A percentile compares a stretch with the other conserved stretches of the same genome.
These are phyloP conservation scores for Pantherophis guttatus DNA, from an alignment of 2,113 vertebrate species.

Conservation along the genomic window DNA sequence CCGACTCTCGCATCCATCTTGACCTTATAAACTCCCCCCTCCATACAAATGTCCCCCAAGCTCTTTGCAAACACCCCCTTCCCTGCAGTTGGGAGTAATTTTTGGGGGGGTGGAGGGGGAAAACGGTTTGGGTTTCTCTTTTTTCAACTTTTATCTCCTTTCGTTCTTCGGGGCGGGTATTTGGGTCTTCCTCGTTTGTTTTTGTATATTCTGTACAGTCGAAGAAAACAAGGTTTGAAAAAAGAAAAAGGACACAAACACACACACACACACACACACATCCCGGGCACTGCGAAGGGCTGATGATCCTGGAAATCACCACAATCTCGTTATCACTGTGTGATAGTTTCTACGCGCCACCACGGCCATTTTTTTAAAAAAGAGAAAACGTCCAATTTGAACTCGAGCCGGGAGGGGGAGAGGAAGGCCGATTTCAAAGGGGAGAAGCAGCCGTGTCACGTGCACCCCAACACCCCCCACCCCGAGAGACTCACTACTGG, in stretches of 20 bases:
- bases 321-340: conserved; percentile 82
- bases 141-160: not conserved
- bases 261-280: no score
- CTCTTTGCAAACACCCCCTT: not conserved
- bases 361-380: not conserved
- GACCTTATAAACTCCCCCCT: not conserved
- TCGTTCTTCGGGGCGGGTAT: no score
- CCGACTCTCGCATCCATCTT: not conserved
- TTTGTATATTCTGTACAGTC: conserved; percentile 61
- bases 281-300: not conserved
- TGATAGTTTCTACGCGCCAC: conserved; percentile 78
- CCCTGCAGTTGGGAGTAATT: no score
- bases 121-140: not conserved
- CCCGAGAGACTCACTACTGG: not conserved
- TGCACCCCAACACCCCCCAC: rapidly evolving
- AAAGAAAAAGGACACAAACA: not conserved
- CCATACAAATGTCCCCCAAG: not conserved
- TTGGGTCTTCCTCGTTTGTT: not conserved
- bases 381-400: not conserved
- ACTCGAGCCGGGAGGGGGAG: not conserved
- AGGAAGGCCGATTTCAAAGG: not conserved
- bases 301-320: conserved; percentile 5
- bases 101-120: no score
- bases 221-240: conserved; percentile 40
- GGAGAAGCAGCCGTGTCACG: not conserved